These are phyloP conservation scores for Emmelina monodactyla DNA, from an alignment of 2,888 invertebrate species.

Conservation along the genomic window DNA sequence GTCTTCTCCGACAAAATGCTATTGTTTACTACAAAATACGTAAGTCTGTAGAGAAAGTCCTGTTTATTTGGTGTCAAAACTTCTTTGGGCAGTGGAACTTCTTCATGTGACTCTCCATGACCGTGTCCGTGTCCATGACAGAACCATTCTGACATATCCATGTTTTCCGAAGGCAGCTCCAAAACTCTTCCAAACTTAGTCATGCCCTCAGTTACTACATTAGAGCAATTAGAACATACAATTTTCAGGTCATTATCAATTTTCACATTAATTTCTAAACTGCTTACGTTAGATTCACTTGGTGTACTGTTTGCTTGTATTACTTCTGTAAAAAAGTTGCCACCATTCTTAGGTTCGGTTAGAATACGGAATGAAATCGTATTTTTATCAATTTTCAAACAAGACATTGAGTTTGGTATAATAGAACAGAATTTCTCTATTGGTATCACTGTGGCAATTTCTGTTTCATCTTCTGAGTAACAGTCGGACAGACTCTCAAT, in stretches of 20 bases:
- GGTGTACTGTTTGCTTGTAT: constrained; percentile 24
- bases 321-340: constrained; percentile 54
- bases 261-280: constrained; percentile 36
- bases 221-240: constrained; percentile 45
- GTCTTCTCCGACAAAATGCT: constrained; percentile 40
- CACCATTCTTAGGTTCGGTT: constrained; percentile 50
- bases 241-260: constrained; percentile 32
- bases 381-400: constrained; percentile 51
- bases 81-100: constrained; percentile 18
- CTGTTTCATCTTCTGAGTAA: constrained; percentile 44
- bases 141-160: constrained; percentile 72
- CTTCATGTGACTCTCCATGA: constrained; percentile 12
- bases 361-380: constrained; percentile 55
- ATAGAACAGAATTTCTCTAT: constrained; percentile 48
- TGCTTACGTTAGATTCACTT: constrained; percentile 22
- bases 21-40: constrained; percentile 59
- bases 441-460: constrained; percentile 36
- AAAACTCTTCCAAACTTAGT: constrained; percentile 66
- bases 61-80: constrained; percentile 48
- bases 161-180: constrained; percentile 67
- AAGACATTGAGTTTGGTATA: constrained; percentile 60
- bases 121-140: constrained; percentile 63
- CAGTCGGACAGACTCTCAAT: constrained; percentile 56
- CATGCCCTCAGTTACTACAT: constrained; percentile 46
- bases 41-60: constrained; percentile 67